Evolutionary conservation across 2,888 invertebrate species (phyloP).

Genomic region (Zhuqinia jingwanae): DNA sequence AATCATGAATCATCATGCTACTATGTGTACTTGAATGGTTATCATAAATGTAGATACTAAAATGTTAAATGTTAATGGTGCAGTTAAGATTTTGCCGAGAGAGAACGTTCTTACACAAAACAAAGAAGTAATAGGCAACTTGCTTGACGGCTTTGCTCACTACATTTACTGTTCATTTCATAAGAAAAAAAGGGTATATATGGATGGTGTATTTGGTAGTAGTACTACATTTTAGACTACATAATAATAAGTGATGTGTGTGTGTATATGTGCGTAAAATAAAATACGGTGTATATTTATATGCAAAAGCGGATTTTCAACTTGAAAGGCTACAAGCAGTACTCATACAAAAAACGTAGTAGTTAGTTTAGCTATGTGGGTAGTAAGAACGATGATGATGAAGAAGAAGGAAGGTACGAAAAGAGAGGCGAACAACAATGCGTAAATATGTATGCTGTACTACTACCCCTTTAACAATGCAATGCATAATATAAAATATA

Average conservation of each 20-base stretch:
- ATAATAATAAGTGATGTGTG: background rate
- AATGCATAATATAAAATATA: too few relatives aligned
- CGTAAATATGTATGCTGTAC: background rate
- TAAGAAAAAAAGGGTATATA: background rate
- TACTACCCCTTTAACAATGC: background rate
- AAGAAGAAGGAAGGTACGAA: background rate
- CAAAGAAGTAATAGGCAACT: slow-evolving; percentile 20
- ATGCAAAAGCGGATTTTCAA: slow-evolving; percentile 60
- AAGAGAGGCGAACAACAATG: slow-evolving; percentile 14
- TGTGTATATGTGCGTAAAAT: background rate
- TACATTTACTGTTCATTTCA: background rate
- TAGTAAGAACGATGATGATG: background rate
- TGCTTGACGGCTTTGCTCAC: background rate
- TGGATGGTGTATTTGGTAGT: too few relatives aligned
- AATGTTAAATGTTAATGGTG: slow-evolving; percentile 14
- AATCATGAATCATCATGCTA: too few relatives aligned
- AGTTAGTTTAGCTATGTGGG: too few relatives aligned
- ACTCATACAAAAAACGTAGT: too few relatives aligned
- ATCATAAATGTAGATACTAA: background rate
- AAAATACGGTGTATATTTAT: background rate
- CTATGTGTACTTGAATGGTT: background rate
- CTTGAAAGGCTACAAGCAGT: slow-evolving; percentile 12
- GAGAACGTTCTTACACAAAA: slow-evolving; percentile 33
- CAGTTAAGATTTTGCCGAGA: background rate
- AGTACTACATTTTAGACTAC: too few relatives aligned